A percentile compares a stretch with the other conserved stretches of the same genome.
Evolutionary conservation across 2,797 vertebrate genomes (phyloP).

Genomic region (Urocyon cinereoargenteus): DNA sequence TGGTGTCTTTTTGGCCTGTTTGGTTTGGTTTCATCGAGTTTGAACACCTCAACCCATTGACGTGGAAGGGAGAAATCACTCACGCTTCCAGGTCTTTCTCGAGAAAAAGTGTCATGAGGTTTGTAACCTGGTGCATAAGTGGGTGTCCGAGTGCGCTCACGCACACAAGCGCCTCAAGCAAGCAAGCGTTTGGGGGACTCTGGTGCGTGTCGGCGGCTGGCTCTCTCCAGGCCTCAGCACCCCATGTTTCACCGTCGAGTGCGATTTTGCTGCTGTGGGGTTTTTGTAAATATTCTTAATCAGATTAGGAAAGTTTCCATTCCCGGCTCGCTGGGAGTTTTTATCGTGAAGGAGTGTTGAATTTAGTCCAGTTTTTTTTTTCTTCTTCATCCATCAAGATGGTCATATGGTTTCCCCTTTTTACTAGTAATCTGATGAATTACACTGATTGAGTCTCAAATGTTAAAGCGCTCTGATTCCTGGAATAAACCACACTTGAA

Average conservation of each 20-base stretch:
- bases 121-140: background rate
- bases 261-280: background rate
- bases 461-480: background rate
- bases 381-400: background rate
- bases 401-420: background rate
- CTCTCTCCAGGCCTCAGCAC: background rate
- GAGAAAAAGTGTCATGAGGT: background rate
- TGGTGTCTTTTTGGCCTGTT: background rate
- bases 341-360: background rate
- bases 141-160: background rate
- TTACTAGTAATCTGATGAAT: background rate
- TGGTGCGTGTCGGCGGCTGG: background rate
- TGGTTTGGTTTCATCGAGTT: conserved; percentile 46
- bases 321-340: background rate
- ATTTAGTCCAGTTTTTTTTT: background rate
- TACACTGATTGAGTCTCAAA: conserved; percentile 4
- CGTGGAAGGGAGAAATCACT: conserved; percentile 38
- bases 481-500: background rate
- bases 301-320: background rate
- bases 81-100: background rate
- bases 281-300: background rate
- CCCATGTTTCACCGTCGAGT: background rate
- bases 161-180: background rate
- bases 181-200: background rate
- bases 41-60: conserved; percentile 60